phyloP scores from a whole-genome alignment of 2,888 invertebrate genomes.

The Rotaria macrura region DNA sequence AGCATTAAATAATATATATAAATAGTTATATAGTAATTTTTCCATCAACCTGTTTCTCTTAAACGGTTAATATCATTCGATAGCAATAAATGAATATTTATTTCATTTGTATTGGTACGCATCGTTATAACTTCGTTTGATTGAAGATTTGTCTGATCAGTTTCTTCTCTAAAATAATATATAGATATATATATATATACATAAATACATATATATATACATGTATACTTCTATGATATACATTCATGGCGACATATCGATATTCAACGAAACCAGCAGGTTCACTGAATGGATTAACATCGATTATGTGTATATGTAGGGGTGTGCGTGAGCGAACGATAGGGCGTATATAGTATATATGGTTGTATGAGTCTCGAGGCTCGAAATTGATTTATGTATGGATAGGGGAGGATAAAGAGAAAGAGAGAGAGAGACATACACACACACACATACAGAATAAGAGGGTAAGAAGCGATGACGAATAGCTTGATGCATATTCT shows the following conservation, averaged over 20 bases:
- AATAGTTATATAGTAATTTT: neutral
- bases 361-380: conserved; percentile 3
- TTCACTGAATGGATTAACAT: conserved; percentile 11
- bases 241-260: conserved; percentile 1
- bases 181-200: neutral
- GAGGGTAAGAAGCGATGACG: neutral
- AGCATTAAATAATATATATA: neutral
- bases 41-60: neutral
- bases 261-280: conserved; percentile 8
- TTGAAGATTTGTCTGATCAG: conserved; percentile 1
- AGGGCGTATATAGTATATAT: neutral
- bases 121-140: conserved; percentile 9
- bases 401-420: neutral
- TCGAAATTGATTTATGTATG: conserved; percentile 10
- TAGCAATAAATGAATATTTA: conserved; percentile 4
- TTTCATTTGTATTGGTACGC: conserved; percentile 18
- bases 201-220: neutral
- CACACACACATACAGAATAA: neutral
- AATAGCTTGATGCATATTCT: neutral
- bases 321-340: conserved; percentile 12
- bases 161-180: conserved; percentile 3
- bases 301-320: conserved; percentile 2
- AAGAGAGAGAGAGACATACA: neutral
- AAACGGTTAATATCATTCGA: conserved; percentile 4
- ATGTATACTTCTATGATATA: neutral